phyloP scores from a whole-genome alignment of 2,113 vertebrate genomes.

The Rhabdomys dilectus region DNA sequence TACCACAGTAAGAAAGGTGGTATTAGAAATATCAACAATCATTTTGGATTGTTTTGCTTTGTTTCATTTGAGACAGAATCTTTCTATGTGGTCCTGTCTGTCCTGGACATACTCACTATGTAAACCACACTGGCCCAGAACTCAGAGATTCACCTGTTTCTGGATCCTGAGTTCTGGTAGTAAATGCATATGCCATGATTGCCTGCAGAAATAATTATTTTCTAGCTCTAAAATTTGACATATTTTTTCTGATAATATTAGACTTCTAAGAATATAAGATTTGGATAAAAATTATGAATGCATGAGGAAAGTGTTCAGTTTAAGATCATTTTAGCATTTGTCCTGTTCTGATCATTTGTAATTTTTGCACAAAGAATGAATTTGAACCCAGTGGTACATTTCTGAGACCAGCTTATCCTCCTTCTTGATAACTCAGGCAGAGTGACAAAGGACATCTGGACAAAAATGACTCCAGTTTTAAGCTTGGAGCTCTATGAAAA shows the following conservation, averaged over 20 bases:
- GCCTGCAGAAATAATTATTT: slow-evolving; percentile 35
- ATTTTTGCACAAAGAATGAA: slow-evolving; percentile 5
- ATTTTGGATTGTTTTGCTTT: background rate
- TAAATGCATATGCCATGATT: background rate
- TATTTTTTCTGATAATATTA: slow-evolving; percentile 49
- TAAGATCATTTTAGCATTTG: slow-evolving; percentile 1
- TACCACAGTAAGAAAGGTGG: background rate
- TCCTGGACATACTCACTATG: background rate
- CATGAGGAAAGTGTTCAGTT: background rate
- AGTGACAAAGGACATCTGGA: background rate
- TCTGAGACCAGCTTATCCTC: background rate
- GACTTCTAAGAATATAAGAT: background rate
- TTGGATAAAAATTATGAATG: background rate
- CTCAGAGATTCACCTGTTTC: background rate
- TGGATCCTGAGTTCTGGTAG: background rate
- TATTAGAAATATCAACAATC: slow-evolving; percentile 17
- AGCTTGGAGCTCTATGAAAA: background rate
- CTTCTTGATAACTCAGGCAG: background rate
- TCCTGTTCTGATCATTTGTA: background rate
- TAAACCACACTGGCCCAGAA: background rate
- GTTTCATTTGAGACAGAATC: background rate
- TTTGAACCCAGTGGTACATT: background rate
- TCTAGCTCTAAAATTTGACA: slow-evolving; percentile 15
- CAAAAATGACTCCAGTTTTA: background rate
- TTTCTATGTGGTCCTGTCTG: background rate